Evolutionary conservation across 2,888 invertebrate genomes (phyloP).

Genomic region (Aethes cnicana): DNA sequence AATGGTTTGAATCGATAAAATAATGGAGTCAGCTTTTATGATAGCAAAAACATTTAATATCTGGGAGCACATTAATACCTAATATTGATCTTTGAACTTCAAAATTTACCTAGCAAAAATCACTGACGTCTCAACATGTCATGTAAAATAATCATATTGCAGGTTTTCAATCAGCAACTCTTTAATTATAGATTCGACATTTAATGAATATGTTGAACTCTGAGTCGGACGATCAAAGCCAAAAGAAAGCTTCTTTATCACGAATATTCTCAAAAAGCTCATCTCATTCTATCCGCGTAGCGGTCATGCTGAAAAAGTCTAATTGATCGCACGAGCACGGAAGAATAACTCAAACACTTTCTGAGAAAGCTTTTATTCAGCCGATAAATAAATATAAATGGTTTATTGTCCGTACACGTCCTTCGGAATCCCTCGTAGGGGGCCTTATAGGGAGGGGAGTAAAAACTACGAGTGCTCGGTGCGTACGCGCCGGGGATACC

Average conservation of each 20-base stretch:
- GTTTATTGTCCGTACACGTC: slow-evolving; percentile 72
- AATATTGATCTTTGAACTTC: too few relatives aligned
- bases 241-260: not conserved
- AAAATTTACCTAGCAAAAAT: too few relatives aligned
- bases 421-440: slow-evolving; percentile 73
- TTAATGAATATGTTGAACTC: too few relatives aligned
- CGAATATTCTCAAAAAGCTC: not conserved
- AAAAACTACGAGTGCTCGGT: slow-evolving; percentile 66
- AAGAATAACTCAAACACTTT: slow-evolving; percentile 64
- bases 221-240: too few relatives aligned
- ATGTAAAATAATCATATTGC: too few relatives aligned
- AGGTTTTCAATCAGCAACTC: too few relatives aligned
- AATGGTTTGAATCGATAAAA: too few relatives aligned
- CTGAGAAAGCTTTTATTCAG: slow-evolving; percentile 45
- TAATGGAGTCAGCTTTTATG: too few relatives aligned
- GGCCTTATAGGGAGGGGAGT: slow-evolving; percentile 70
- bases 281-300: slow-evolving; percentile 4
- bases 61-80: too few relatives aligned
- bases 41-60: too few relatives aligned
- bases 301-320: slow-evolving; percentile 15
- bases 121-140: too few relatives aligned
- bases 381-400: slow-evolving; percentile 72
- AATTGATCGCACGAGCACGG: slow-evolving; percentile 46
- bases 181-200: too few relatives aligned
- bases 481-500: slow-evolving; percentile 30